Evolutionary conservation across 1,140 invertebrate genomes (phyloP).

Genomic region (Heliconius melpomene): DNA sequence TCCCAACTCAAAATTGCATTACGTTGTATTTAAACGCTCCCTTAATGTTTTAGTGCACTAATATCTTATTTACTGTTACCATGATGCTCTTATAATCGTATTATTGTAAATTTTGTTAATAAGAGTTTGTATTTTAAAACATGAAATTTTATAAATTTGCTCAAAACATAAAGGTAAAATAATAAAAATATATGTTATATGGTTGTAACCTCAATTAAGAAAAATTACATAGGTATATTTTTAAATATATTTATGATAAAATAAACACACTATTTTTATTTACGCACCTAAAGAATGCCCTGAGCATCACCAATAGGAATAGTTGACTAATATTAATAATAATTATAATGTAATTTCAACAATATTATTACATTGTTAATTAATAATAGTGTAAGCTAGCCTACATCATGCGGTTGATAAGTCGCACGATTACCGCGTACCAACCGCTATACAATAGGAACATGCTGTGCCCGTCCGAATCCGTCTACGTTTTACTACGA

Average conservation of each 20-base stretch:
- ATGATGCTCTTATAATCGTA: background rate
- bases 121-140: background rate
- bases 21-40: background rate
- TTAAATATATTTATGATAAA: slow-evolving; percentile 10
- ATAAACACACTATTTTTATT: background rate
- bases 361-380: too few relatives aligned
- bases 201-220: background rate
- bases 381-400: too few relatives aligned
- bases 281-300: background rate
- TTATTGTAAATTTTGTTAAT: slow-evolving; percentile 1
- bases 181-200: background rate
- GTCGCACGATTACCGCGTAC: too few relatives aligned
- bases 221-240: background rate
- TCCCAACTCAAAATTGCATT: background rate
- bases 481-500: too few relatives aligned
- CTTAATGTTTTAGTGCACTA: too few relatives aligned
- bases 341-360: too few relatives aligned
- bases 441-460: too few relatives aligned
- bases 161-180: background rate
- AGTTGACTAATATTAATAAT: too few relatives aligned
- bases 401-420: too few relatives aligned
- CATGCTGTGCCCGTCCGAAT: too few relatives aligned
- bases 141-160: background rate
- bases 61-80: too few relatives aligned
- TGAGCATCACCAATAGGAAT: background rate